Base-by-base conservation (phyloP, 2,113 vertebrate genomes). In the Oncorhynchus gorbuscha region DNA sequence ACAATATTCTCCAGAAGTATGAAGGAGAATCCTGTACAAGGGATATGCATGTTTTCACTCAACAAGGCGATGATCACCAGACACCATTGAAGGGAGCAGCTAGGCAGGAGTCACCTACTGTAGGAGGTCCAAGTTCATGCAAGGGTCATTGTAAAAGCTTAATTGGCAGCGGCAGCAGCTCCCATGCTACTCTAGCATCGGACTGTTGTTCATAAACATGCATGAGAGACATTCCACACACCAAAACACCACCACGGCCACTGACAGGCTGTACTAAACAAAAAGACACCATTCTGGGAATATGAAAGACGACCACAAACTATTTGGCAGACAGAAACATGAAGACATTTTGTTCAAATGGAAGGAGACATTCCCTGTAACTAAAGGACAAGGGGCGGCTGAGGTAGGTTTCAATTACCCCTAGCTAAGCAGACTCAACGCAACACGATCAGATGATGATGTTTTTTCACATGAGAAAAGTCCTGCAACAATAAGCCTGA, bases 301-400 rank as follows among this genome's bases (percentile, higher is more conserved):
- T 16, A 68, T 69, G 69, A 72, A 73, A 72, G 66, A 69, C 18
- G 14, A 24, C 55, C 58, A 13, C 69, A 72, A 80, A 76, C 72
- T 73, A 73, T 48, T 84, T 82, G 80, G 76, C 78, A 48, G 69
- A 74, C 30, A 45, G 20, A 28, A 13, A 24, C 2, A 45, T 62
- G 51, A 69, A 74, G 32, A 58, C 74, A 28, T 75, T 45, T 70
- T 62, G 18, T 11, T 28, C 32, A 22, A 66, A 28, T n/a, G 61
- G 51, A 76, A 76, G 32, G 13, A 71, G 59, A 78, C 20, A 62
- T 22, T n/a, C 59, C 59, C 59, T 18, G 65, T 61, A n/a, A 51
- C 7, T 18, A 45, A 6, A 76, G 18, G 39, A 71, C 64, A 59
- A 39, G 69, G 51, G 64, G 64, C 7, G n/a, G 74, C 66, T 20